Evolutionary conservation across 2,113 vertebrate genomes (phyloP).

Genomic region (Diphyllodes magnificus): DNA sequence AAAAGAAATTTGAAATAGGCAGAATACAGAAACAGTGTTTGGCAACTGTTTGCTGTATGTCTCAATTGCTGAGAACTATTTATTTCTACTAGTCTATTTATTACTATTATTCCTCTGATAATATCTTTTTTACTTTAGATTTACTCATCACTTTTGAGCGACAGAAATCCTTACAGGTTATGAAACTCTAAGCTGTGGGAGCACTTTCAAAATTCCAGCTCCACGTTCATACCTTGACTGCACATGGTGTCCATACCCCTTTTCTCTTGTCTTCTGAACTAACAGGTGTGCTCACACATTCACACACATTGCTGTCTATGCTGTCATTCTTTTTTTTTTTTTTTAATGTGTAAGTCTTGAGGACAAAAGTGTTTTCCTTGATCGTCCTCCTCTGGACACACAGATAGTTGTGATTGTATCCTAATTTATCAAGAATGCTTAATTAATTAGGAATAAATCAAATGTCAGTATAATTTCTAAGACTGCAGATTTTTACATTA

Average conservation of each 20-base stretch:
- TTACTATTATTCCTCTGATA: neutral
- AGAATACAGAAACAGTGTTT: neutral
- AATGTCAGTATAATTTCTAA: neutral
- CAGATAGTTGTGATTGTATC: neutral
- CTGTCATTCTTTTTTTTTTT: neutral
- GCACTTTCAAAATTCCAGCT: neutral
- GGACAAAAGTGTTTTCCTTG: neutral
- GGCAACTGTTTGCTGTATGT: neutral
- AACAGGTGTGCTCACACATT: neutral
- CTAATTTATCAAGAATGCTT: neutral
- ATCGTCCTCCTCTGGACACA: neutral
- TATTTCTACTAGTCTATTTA: neutral
- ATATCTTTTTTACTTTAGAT: neutral
- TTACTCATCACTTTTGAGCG: neutral
- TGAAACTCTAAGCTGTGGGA: neutral
- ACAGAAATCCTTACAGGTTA: neutral
- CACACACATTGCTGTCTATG: rapidly evolving
- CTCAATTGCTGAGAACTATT: neutral
- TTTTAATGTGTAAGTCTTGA: neutral
- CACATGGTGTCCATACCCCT: rapidly evolving
- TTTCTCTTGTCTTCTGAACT: neutral
- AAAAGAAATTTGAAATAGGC: neutral
- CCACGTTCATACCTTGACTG: neutral
- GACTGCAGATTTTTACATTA: neutral
- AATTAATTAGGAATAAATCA: neutral